phyloP scores from a whole-genome alignment of 2,797 vertebrate species.

The Merluccius polli region DNA sequence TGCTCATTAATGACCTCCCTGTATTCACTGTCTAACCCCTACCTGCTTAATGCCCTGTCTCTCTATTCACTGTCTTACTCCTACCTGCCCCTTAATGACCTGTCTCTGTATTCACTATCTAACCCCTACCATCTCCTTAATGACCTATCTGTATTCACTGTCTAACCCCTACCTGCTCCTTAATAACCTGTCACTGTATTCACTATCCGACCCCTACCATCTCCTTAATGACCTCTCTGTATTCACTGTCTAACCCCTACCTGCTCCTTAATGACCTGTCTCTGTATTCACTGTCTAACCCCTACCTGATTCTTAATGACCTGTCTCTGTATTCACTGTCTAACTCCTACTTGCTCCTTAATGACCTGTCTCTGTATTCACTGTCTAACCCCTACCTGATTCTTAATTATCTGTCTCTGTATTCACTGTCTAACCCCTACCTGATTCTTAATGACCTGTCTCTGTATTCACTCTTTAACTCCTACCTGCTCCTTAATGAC shows the following conservation, averaged over 20 bases:
- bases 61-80: background rate
- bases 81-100: background rate
- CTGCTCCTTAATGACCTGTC: too few species aligned
- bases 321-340: too few species aligned
- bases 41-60: too few species aligned
- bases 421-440: background rate
- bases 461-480: background rate
- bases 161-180: conserved; percentile 2
- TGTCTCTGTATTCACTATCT: background rate
- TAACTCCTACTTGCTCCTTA: too few species aligned
- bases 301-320: too few species aligned
- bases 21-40: too few species aligned
- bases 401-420: background rate
- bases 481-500: conserved; percentile 1
- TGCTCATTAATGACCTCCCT: too few species aligned
- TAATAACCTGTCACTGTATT: background rate
- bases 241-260: too few species aligned
- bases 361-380: background rate
- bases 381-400: background rate
- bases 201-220: too few species aligned
- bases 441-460: background rate
- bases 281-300: too few species aligned
- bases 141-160: background rate
- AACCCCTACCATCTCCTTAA: background rate
- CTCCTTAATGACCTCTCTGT: background rate